Evolutionary conservation across 2,888 invertebrate genomes (phyloP).

Genomic region (Seira sanloemensis): DNA sequence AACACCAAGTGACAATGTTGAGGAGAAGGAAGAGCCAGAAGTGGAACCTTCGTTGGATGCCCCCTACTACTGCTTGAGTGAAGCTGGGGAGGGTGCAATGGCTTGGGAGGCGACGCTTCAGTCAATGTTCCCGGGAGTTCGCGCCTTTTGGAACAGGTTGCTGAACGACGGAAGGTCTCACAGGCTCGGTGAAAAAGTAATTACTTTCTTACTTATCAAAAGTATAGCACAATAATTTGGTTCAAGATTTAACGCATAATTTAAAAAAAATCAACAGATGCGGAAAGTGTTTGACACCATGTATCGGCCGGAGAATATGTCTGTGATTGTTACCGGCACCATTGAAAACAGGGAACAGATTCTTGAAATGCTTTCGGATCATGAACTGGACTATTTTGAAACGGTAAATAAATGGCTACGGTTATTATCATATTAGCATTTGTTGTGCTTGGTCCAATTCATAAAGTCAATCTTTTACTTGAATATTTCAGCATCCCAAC

Average conservation of each 20-base stretch:
- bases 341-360: conserved; percentile 64
- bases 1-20: neutral
- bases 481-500: conserved; percentile 49
- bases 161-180: conserved; percentile 63
- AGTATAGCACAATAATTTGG: no score
- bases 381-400: conserved; percentile 67
- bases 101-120: conserved; percentile 73
- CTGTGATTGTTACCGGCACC: conserved; percentile 86
- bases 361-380: conserved; percentile 66
- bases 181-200: conserved; percentile 63
- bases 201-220: no score
- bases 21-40: conserved; percentile 34
- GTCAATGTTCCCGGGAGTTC: conserved; percentile 67
- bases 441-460: neutral
- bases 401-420: conserved; percentile 41
- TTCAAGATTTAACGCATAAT: neutral
- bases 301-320: conserved; percentile 93
- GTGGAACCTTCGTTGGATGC: conserved; percentile 34
- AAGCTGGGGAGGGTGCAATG: conserved; percentile 73
- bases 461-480: neutral
- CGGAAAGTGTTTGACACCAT: conserved; percentile 87
- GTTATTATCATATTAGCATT: neutral
- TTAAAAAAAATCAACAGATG: conserved; percentile 82
- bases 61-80: conserved; percentile 66
- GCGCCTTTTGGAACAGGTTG: conserved; percentile 70